Evolutionary conservation across 2,113 vertebrate genomes (phyloP).

Genomic region (Piaya cayana): DNA sequence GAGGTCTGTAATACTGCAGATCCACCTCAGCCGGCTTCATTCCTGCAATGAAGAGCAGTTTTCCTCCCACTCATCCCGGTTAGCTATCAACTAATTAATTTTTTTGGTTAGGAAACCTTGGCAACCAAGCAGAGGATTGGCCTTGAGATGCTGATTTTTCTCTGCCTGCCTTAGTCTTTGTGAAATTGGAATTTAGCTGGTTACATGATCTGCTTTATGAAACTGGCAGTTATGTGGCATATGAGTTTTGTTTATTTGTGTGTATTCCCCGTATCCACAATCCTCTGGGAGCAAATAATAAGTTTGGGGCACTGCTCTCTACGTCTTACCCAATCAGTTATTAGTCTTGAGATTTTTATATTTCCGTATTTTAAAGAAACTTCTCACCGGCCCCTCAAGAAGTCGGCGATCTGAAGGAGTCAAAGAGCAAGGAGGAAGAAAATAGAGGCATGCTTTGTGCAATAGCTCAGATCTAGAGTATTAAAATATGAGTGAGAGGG

Average conservation of each 20-base stretch:
- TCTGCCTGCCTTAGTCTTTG: neutral
- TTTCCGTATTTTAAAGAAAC: neutral
- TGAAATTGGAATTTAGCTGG: neutral
- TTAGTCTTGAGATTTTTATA: neutral
- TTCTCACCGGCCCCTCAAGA: neutral
- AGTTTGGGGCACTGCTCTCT: neutral
- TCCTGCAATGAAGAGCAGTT: neutral
- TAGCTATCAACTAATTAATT: neutral
- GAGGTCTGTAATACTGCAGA: neutral
- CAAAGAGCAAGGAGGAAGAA: neutral
- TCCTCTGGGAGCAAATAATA: neutral
- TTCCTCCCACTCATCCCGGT: neutral
- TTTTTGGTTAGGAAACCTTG: constrained; percentile 13
- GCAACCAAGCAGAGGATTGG: neutral
- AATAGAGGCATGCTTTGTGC: neutral
- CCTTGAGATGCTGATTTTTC: neutral
- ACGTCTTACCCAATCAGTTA: neutral
- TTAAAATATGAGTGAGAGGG: neutral
- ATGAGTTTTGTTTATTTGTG: neutral
- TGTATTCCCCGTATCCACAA: neutral
- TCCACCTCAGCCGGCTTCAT: neutral
- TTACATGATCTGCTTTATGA: neutral
- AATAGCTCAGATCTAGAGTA: neutral
- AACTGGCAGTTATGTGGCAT: neutral
- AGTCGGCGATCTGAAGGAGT: neutral